Base-by-base conservation (phyloP, 2,888 invertebrate genomes). In the Hecatera dysodea region DNA sequence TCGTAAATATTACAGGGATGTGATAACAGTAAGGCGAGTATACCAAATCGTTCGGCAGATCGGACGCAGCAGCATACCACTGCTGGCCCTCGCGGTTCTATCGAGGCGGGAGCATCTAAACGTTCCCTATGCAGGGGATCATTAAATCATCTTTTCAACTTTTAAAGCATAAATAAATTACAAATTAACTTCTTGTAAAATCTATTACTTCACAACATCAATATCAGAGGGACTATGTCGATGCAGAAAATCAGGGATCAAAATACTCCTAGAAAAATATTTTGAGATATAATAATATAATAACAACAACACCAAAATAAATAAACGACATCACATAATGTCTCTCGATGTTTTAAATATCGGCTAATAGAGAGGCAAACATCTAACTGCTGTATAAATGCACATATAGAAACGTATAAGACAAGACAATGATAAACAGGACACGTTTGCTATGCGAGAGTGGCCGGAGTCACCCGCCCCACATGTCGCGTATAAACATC, bases 301-400 rank as follows among this genome's bases (percentile, higher is more conserved):
- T 91, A 92, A 93, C 90, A 92, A 95, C 95, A 95, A 95, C 94
- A 95, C 90, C 94, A 94, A 95, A 93, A 93, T 89, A 94, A 93
- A 93, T 90, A 92, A 91, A 93, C 85, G 90, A 94, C 94, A 94
- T 93, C 90, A 95, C 92, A 94, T 83, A 87, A 91, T 93, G 88
- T 93, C 91, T 91, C 90, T 92, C 91, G 91, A 92, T 93, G 87
- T 90, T 90, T 88, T 89, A 89, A 91, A 85, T 90, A 93, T 93
- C 89, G 90, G 88, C 96, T 96, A 95, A 95, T 89, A 94, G 94
- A 94, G 93, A 94, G 93, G 92, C 94, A 93, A 93, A 95, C 94
- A 95, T 93, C 95, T 95, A 96, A 95, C 93, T 95, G 93, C 94
- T 92, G 91, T 90, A 91, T 90, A 92, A 92, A 95, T 95, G 94